Conservation (phyloP, 2,888 invertebrate genomes). For the Conus canariensis region DNA sequence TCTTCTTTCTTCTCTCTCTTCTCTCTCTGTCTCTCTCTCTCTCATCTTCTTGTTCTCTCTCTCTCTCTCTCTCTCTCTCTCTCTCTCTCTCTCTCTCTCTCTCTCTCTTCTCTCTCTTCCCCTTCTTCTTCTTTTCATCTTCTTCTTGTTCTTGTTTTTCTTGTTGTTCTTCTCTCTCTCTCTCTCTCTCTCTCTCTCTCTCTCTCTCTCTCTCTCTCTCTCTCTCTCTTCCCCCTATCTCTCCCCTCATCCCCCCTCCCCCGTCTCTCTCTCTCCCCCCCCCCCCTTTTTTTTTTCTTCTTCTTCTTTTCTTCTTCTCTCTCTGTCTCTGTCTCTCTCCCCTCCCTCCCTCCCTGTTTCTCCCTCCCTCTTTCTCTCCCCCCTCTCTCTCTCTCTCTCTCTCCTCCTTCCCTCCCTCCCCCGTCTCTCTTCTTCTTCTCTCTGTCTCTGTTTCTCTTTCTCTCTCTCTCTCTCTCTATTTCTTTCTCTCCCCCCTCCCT, state of each 20-base stretch:
- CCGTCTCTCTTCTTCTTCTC: background rate
- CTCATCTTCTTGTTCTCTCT: conserved; percentile 10
- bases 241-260: background rate
- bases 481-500: background rate
- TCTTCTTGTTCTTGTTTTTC: background rate
- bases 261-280: background rate
- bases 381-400: background rate
- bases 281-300: too few relatives aligned
- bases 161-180: background rate
- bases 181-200: background rate
- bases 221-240: background rate
- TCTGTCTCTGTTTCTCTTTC: background rate
- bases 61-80: background rate
- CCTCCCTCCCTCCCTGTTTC: background rate
- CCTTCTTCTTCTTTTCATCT: background rate
- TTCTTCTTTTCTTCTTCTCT: too few relatives aligned
- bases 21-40: background rate
- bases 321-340: background rate
- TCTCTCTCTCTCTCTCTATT: background rate
- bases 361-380: background rate
- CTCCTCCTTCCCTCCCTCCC: background rate
- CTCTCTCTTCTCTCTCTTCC: background rate
- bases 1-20: background rate
- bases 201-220: background rate
- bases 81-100: background rate